phyloP scores from a whole-genome alignment of 2,888 invertebrate genomes.

The Anarsia innoxiella region DNA sequence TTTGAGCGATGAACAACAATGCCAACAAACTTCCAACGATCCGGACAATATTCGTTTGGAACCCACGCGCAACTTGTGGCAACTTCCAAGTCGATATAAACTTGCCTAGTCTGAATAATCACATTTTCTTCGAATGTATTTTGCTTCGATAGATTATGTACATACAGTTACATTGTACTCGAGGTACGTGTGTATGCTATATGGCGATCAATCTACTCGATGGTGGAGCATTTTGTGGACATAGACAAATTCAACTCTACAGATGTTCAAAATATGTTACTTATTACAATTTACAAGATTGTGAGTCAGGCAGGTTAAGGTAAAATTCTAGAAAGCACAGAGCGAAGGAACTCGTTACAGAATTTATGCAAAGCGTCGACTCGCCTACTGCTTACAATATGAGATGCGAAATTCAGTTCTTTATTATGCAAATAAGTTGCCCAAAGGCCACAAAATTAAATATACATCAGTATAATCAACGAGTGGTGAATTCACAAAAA shows the following conservation, averaged over 20 bases:
- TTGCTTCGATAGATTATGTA: too few species aligned
- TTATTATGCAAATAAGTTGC: slow-evolving; percentile 42
- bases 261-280: too few species aligned
- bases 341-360: slow-evolving; percentile 22
- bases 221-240: too few species aligned
- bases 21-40: slow-evolving; percentile 47
- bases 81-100: slow-evolving; percentile 45
- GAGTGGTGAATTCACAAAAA: slow-evolving; percentile 16
- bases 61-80: slow-evolving; percentile 29
- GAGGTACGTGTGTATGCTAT: too few species aligned
- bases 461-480: slow-evolving; percentile 36
- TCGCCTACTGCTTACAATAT: slow-evolving; percentile 29
- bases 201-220: too few species aligned
- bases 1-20: slow-evolving; percentile 49
- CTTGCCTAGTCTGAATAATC: slow-evolving; percentile 31
- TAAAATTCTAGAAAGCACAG: slow-evolving; percentile 27
- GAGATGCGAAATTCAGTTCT: slow-evolving; percentile 31
- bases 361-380: slow-evolving; percentile 31
- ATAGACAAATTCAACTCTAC: too few species aligned
- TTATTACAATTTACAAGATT: too few species aligned
- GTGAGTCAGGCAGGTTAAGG: too few species aligned
- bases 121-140: slow-evolving; percentile 12
- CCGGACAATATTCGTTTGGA: slow-evolving; percentile 46
- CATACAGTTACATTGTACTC: too few species aligned
- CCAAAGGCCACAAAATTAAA: slow-evolving; percentile 34